phyloP scores from a whole-genome alignment of 2,888 invertebrate genomes.

The Salpingus planirostris region DNA sequence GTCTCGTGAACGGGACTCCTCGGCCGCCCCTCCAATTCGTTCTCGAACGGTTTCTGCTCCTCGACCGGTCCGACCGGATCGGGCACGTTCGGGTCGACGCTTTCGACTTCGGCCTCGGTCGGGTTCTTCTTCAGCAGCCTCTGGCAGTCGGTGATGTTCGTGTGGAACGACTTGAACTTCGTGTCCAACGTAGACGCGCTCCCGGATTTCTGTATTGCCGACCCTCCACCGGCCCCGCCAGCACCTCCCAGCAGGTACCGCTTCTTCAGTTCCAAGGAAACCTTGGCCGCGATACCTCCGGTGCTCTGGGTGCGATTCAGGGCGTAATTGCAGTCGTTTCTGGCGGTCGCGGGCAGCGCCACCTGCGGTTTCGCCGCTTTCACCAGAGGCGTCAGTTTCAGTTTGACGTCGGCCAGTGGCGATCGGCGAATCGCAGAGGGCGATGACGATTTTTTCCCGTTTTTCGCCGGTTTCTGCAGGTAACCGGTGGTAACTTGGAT shows the following conservation, averaged over 20 bases:
- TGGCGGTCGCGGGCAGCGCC: constrained; percentile 31
- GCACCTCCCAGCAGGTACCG: constrained; percentile 71
- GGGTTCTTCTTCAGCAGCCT: constrained; percentile 74
- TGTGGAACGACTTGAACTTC: constrained; percentile 74
- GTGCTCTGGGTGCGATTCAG: constrained; percentile 78
- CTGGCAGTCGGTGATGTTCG: constrained; percentile 81
- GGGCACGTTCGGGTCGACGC: not conserved
- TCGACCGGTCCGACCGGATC: constrained; percentile 6
- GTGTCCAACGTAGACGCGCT: constrained; percentile 78
- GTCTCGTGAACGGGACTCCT: constrained; percentile 57
- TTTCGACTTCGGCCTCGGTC: too few species aligned
- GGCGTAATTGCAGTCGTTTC: constrained; percentile 59
- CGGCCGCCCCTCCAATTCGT: constrained; percentile 43
- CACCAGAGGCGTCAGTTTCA: constrained; percentile 41
- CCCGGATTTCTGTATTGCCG: constrained; percentile 67
- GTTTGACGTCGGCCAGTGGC: constrained; percentile 28
- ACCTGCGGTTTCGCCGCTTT: constrained; percentile 26
- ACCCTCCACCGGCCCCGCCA: constrained; percentile 50
- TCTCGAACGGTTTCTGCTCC: constrained; percentile 21
- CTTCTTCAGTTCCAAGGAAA: constrained; percentile 78
- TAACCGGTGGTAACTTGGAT: constrained; percentile 52
- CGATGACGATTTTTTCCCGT: constrained; percentile 9
- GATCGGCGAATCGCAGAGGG: not conserved
- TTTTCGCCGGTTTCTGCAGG: constrained; percentile 40
- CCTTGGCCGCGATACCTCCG: constrained; percentile 79